Evolutionary conservation across 2,888 invertebrate species (phyloP), one percentile per base, ranked within the genome.

Genomic region (Aphrophora alni): DNA sequence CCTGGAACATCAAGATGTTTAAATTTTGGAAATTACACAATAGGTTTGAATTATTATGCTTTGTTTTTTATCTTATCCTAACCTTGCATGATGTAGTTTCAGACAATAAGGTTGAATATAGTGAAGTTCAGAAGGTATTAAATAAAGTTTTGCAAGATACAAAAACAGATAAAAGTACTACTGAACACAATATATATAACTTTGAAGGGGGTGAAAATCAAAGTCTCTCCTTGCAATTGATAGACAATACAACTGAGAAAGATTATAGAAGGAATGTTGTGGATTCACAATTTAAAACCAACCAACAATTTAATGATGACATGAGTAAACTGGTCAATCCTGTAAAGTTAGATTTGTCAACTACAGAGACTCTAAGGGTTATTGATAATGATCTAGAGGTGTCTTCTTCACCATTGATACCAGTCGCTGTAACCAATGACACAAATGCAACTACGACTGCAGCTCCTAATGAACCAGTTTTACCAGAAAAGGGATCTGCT

Each of bases 401-500:
- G 1, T 38, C 51, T 24, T 79, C 78, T 17, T 74, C 59, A 28
- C 78, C 78, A 17, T 38, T 59, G 21, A 5, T 79, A 51, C 78
- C 78, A 25, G 28, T 72, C 14, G 78, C 71, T 21, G 33, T 76
- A 71, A 27, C 33, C 25, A 80, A 80, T 59, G 59, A 70, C 17
- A 75, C 80, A 38, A 76, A 24, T 28, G 75, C 84, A 12, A 81
- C 87, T 28, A 88, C 91, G 1, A 89, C 92, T 0, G 90, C 91
- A 51, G 92, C 93, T 0, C 84, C 86, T 10, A 93, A 93, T 0
- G 95, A 95, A 87, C 93, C 95, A 8, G 94, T 95, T 8, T 88
- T 98, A 69, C 98, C 98, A 0, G 95, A 95, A 85, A 95, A 95
- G 87, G 96, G 95, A 85, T 95, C 97, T 1, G 97, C 97, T 1